Base-by-base conservation (phyloP, 2,113 vertebrate genomes). In the Scatophagus argus region DNA sequence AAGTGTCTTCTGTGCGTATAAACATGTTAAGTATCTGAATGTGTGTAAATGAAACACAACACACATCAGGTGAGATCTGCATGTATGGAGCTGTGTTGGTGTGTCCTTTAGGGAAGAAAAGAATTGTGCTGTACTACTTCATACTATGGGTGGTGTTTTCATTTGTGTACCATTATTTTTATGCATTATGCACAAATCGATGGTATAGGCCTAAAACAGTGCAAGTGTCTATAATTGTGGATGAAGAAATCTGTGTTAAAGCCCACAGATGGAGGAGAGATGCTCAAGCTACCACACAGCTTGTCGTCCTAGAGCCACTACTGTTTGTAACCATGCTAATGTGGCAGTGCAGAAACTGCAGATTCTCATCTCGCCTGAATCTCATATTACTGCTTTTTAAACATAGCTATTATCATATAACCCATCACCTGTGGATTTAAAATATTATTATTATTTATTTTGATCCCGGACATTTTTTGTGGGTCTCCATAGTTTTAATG, bases 251-350 rank as follows among this genome's bases (percentile, higher is more conserved):
- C 52, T 68, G 71, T 79, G 86, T 82, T 65, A 89, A 91, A 73
- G 46, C 49, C 73, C 76, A 84, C 85, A 88, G 83, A 88, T 89
- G 82, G 87, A 67, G 63, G 74, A 77, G 79, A 84, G 72, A 80
- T 75, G 77, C 34, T 77, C 49, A 62, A 74, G 77, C 68, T 71
- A 79, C 25, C 62, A 52, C 77, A 80, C 80, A 74, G 85, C 82
- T 77, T 83, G 77, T 79, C 74, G 54, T 79, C 32, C 47, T 14
- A 41, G 67, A 84, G 6, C 62, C 47, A 69, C 65, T 54, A 44
- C 71, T 54, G 69, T 70, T 29, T 81, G 78, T 65, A 60, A 41
- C 38, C 54, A 43, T 21, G 81, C 17, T 85, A 67, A 72, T 44
- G 27, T 67, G 34, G 49, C 77, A 43, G 39, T 34, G 49, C 69